These are phyloP conservation scores for Drosophila flavopinicola DNA, from an alignment of 2,888 invertebrate genomes.

Conservation along the genomic window DNA sequence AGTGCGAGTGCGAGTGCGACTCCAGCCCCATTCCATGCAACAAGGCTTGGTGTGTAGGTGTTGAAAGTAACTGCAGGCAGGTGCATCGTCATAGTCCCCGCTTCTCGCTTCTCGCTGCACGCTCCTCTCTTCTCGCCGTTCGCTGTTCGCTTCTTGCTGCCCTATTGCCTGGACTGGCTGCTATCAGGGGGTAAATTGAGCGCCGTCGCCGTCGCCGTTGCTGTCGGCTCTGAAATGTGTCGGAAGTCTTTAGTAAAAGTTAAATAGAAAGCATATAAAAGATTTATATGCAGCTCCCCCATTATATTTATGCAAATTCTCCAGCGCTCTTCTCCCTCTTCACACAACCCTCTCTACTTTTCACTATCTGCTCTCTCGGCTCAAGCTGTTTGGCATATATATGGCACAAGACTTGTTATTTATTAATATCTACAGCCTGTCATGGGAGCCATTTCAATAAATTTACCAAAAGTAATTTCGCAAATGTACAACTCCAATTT, in stretches of 20 bases:
- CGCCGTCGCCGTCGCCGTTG: constrained; percentile 35
- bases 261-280: constrained; percentile 77
- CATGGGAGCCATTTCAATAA: constrained; percentile 7
- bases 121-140: not conserved
- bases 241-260: constrained; percentile 77
- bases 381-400: constrained; percentile 21
- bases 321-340: no score
- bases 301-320: constrained; percentile 71
- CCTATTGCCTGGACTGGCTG: not conserved
- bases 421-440: constrained; percentile 15
- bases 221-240: constrained; percentile 67
- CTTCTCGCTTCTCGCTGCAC: not conserved
- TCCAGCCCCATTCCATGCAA: constrained; percentile 7
- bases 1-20: not conserved
- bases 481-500: not conserved
- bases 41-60: constrained; percentile 69
- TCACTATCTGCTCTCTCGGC: not conserved
- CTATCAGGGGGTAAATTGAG: constrained; percentile 14
- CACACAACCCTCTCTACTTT: not conserved
- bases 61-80: constrained; percentile 68
- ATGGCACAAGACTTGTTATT: constrained; percentile 5
- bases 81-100: constrained; percentile 37
- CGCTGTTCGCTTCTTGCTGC: not conserved
- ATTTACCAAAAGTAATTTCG: constrained; percentile 8
- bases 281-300: constrained; percentile 63